phyloP scores from a whole-genome alignment of 2,888 invertebrate species.

The Pristionchus mayeri region DNA sequence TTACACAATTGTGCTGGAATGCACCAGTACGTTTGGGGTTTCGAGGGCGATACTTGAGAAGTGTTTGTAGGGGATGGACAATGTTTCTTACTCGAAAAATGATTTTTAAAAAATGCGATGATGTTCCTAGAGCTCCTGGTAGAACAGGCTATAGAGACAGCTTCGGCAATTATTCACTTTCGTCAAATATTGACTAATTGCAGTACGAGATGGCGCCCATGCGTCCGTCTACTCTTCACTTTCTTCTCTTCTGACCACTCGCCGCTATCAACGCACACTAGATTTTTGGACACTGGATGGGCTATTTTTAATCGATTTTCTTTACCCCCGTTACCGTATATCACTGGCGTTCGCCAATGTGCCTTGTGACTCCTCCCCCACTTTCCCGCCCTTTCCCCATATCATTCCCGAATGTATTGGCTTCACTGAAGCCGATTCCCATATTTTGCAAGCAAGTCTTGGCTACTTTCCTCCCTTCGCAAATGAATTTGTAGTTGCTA shows the following conservation, averaged over 20 bases:
- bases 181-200: no score
- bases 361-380: neutral
- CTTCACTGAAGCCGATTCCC: neutral
- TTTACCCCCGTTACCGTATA: neutral
- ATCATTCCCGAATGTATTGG: neutral
- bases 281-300: neutral
- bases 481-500: slow-evolving; percentile 13
- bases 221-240: neutral
- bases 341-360: slow-evolving; percentile 1
- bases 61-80: no score
- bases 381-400: neutral
- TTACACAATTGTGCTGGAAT: no score
- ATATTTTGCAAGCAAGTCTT: no score
- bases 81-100: no score
- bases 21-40: neutral
- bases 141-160: neutral
- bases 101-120: no score
- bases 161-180: neutral
- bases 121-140: no score
- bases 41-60: neutral
- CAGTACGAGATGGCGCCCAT: no score
- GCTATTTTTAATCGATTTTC: neutral
- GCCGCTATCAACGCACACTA: neutral
- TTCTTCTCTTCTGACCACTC: neutral
- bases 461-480: neutral